phyloP scores from a whole-genome alignment of 2,888 invertebrate species.

The Nemurella pictetii region DNA sequence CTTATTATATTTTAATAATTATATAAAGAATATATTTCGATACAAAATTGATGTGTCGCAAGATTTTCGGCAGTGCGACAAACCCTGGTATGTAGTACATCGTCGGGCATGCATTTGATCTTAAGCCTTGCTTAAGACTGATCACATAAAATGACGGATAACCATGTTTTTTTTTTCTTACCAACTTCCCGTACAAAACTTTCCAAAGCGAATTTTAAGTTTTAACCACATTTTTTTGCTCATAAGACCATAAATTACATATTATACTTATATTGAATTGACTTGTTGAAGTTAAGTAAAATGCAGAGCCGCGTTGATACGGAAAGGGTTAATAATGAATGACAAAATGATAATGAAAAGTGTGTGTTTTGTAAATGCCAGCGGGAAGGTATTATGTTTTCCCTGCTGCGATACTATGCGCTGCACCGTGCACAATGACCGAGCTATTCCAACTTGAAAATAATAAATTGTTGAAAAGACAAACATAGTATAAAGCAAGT shows the following conservation, averaged over 20 bases:
- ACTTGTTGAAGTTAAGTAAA: background rate
- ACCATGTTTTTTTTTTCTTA: background rate
- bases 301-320: background rate
- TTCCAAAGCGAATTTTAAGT: background rate
- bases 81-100: no score
- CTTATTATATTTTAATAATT: no score
- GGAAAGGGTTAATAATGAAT: background rate
- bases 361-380: background rate
- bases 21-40: no score
- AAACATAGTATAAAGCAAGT: background rate
- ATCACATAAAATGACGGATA: background rate
- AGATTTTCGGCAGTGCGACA: no score
- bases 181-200: background rate
- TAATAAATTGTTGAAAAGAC: background rate
- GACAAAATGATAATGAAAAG: background rate
- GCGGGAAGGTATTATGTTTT: background rate
- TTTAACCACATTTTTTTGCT: background rate
- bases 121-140: background rate
- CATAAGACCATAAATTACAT: background rate
- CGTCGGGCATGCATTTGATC: no score
- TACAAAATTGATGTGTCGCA: no score
- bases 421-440: background rate
- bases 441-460: background rate
- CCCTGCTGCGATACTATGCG: background rate
- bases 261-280: slow-evolving; percentile 6